These are phyloP conservation scores for Pterocles gutturalis DNA, from an alignment of 2,113 vertebrate genomes.

Conservation along the genomic window DNA sequence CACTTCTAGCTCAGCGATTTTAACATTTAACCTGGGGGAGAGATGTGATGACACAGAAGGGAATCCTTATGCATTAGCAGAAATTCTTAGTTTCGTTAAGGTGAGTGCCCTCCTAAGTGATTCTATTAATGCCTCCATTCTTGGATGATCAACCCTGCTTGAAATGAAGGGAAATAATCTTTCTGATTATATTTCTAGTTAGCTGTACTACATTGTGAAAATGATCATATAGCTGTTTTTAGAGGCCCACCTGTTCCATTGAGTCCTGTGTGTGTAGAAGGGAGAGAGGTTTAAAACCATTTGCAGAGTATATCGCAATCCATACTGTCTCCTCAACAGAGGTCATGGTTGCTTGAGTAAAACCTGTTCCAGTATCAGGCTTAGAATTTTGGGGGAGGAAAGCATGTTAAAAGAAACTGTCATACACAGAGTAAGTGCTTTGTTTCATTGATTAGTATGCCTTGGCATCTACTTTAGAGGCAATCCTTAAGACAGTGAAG, in stretches of 20 bases:
- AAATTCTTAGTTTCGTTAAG: background rate
- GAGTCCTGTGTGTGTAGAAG: accelerated
- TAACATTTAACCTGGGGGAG: background rate
- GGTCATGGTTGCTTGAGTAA: background rate
- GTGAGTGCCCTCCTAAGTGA: background rate
- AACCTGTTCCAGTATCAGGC: background rate
- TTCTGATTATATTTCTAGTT: background rate
- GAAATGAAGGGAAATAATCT: background rate
- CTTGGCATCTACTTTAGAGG: background rate
- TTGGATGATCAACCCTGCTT: background rate
- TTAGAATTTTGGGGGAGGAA: background rate
- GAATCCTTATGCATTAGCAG: background rate
- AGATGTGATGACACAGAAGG: background rate
- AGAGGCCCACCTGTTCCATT: background rate
- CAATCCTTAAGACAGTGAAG: background rate
- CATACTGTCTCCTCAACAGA: background rate
- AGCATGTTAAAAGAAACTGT: background rate
- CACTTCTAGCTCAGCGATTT: background rate
- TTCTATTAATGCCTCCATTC: background rate
- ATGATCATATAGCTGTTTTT: background rate
- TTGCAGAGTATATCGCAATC: background rate
- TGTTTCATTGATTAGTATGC: background rate
- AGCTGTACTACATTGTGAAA: background rate
- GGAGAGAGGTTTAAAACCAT: background rate
- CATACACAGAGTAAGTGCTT: background rate